These are phyloP conservation scores for Amphiprion ocellaris DNA, from an alignment of 2,113 vertebrate genomes.

Conservation along the genomic window DNA sequence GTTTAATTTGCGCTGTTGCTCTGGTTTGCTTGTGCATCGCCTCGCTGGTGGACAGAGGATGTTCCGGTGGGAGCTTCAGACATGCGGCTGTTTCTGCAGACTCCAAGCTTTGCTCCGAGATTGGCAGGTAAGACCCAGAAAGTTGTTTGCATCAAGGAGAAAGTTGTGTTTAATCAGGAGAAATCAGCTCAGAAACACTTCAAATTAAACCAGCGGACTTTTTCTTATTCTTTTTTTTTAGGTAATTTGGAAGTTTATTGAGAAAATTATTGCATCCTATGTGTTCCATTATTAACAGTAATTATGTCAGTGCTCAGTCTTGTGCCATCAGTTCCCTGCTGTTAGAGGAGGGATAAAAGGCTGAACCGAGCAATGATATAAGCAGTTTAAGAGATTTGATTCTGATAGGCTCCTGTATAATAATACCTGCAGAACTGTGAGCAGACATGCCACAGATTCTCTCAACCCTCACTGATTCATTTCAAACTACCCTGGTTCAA, in stretches of 20 bases:
- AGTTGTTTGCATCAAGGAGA: background rate
- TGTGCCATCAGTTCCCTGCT: background rate
- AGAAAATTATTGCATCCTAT: no score
- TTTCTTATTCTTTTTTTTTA: no score
- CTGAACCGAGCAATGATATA: constrained; percentile 48
- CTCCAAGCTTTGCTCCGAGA: constrained; percentile 69
- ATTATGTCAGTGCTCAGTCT: no score
- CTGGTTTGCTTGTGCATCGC: constrained; percentile 56
- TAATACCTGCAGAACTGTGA: constrained; percentile 41
- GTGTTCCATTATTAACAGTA: no score
- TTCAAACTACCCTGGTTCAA: background rate
- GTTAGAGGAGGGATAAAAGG: constrained; percentile 13
- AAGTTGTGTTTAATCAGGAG: no score
- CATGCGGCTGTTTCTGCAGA: constrained; percentile 76
- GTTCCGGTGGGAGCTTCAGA: constrained; percentile 52
- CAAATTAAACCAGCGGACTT: no score
- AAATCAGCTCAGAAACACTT: no score
- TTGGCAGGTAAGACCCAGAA: constrained; percentile 68
- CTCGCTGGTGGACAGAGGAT: background rate
- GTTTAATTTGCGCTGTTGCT: constrained; percentile 4
- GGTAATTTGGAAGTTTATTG: no score
- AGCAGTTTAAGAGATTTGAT: constrained; percentile 78
- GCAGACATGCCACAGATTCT: background rate
- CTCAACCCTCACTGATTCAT: background rate
- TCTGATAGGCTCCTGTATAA: constrained; percentile 22